Conservation (phyloP, 2,888 invertebrate species). For the Luffia ferchaultella region DNA sequence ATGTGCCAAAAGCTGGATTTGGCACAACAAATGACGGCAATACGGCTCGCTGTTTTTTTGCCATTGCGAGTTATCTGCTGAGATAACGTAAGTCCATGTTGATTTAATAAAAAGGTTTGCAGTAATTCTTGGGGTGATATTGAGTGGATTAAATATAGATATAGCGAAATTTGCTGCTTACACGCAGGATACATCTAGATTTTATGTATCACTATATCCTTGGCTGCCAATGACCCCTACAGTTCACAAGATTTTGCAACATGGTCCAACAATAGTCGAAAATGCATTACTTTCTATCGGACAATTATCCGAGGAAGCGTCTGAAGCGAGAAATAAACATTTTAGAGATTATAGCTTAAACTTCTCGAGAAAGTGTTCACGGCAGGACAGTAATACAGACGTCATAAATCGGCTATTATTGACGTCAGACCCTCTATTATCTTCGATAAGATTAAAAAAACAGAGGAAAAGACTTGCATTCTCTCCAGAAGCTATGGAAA, state of each 20-base stretch:
- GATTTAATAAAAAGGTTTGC: constrained; percentile 12
- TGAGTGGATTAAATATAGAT: constrained; percentile 9
- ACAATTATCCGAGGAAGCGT: not conserved
- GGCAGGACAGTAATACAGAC: not conserved
- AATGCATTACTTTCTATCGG: not conserved
- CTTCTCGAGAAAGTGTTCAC: not conserved
- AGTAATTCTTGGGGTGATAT: constrained; percentile 11
- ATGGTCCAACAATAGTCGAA: not conserved
- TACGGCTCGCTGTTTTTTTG: constrained; percentile 20
- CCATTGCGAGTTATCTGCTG: constrained; percentile 14
- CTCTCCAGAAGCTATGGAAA: no score
- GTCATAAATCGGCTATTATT: not conserved
- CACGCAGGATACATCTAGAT: not conserved
- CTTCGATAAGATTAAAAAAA: not conserved
- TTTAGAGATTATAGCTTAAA: not conserved
- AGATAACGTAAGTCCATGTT: constrained; percentile 21
- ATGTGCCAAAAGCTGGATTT: constrained; percentile 21
- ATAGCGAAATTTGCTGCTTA: constrained; percentile 7
- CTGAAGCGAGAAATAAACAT: not conserved
- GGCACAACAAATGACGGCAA: constrained; percentile 25
- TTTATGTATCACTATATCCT: not conserved
- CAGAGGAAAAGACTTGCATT: not conserved
- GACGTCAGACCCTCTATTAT: not conserved
- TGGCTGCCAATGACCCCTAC: not conserved
- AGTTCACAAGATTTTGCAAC: not conserved